Conservation (phyloP, 2,797 vertebrate species). For the Cyclopterus lumpus region DNA sequence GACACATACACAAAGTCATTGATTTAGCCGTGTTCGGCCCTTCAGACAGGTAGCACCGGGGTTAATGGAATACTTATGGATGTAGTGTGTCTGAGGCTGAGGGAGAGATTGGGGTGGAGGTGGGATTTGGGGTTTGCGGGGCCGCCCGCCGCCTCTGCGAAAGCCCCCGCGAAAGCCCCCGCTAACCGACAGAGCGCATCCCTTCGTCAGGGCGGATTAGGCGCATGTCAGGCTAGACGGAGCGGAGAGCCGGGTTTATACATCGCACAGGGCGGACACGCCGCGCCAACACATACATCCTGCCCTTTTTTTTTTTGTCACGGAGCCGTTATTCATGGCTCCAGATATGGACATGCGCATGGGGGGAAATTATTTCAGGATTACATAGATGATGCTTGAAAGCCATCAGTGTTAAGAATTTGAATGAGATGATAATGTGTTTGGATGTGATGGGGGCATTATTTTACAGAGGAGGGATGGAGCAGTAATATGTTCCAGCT, state of each 20-base stretch:
- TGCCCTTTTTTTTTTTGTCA: slow-evolving; percentile 67
- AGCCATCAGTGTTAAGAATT: slow-evolving; percentile 75
- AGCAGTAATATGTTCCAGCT: slow-evolving; percentile 70
- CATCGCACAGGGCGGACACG: slow-evolving; percentile 52
- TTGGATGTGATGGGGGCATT: slow-evolving; percentile 52
- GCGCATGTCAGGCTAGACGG: slow-evolving; percentile 71
- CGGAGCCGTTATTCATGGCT: slow-evolving; percentile 67
- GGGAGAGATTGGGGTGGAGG: slow-evolving; percentile 70
- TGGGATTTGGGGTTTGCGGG: slow-evolving; percentile 63
- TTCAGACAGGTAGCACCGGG: slow-evolving; percentile 68
- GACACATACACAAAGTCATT: slow-evolving; percentile 42
- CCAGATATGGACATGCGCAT: slow-evolving; percentile 50
- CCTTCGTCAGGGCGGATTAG: slow-evolving; percentile 78
- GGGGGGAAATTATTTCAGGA: slow-evolving; percentile 69
- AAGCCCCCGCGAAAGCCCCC: slow-evolving; percentile 66
- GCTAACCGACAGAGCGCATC: slow-evolving; percentile 73
- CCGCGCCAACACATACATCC: slow-evolving; percentile 46
- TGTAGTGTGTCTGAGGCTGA: slow-evolving; percentile 65
- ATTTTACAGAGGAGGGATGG: slow-evolving; percentile 55
- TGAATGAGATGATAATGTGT: slow-evolving; percentile 74
- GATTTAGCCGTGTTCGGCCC: slow-evolving; percentile 67
- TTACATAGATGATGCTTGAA: slow-evolving; percentile 75
- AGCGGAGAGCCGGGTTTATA: slow-evolving; percentile 61
- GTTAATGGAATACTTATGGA: slow-evolving; percentile 84
- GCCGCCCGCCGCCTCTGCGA: slow-evolving; percentile 54